Evolutionary conservation across 2,113 vertebrate species (phyloP).

Genomic region (Urocynchramus pylzowi): DNA sequence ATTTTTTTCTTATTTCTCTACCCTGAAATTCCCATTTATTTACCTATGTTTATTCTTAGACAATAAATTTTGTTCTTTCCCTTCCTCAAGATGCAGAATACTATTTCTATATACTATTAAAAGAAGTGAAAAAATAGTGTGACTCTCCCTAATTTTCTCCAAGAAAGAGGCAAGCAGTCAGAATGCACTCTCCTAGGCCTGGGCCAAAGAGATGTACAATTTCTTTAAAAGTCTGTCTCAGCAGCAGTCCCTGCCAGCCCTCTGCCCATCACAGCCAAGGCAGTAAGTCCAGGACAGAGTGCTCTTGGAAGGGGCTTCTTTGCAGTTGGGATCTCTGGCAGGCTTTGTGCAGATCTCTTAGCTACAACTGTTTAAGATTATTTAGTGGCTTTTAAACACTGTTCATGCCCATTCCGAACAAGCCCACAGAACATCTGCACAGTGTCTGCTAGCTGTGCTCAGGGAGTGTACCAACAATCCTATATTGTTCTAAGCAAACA

Average conservation of each 20-base stretch:
- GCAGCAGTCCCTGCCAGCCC: not conserved
- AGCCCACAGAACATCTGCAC: slow-evolving; percentile 53
- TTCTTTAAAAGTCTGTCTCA: not conserved
- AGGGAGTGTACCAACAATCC: slow-evolving; percentile 14
- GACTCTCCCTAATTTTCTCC: not conserved
- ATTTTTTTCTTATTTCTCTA: not conserved
- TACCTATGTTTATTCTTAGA: not conserved
- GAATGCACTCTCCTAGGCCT: not conserved
- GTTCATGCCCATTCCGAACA: slow-evolving; percentile 41
- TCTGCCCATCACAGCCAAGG: not conserved
- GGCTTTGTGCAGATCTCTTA: not conserved
- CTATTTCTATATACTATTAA: not conserved
- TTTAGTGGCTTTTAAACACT: slow-evolving; percentile 42
- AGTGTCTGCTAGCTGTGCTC: slow-evolving; percentile 25
- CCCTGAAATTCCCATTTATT: not conserved
- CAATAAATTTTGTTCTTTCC: not conserved
- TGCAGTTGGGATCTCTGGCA: not conserved
- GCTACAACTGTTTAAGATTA: slow-evolving; percentile 51
- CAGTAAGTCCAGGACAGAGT: not conserved
- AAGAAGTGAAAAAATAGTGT: not conserved
- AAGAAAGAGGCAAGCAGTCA: not conserved
- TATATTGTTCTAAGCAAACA: slow-evolving; percentile 44
- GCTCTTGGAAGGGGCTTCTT: not conserved
- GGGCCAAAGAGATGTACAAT: not conserved
- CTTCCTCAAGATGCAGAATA: not conserved